Evolutionary conservation across 2,113 vertebrate genomes (phyloP), one percentile per base, ranked within the genome.

Genomic region (Rhegmatorhina hoffmannsi): DNA sequence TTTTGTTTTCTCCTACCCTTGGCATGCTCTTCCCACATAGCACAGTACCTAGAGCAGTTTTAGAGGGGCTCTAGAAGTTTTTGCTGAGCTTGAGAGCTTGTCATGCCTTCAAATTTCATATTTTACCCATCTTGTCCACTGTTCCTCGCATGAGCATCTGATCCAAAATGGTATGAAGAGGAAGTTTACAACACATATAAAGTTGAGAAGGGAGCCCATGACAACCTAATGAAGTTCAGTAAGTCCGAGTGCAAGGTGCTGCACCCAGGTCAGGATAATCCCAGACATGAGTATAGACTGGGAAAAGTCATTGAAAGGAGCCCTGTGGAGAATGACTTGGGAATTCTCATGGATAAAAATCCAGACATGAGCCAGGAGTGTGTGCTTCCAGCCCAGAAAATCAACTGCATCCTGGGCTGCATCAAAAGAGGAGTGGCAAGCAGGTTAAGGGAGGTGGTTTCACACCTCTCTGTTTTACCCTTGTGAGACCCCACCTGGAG

Each of bases 381-480:
- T 19, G 23, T 28, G 23, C 28, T 53, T n/a, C 60, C 28, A 62
- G 38, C 28, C 6, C 9, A 8, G 11, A 33, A 59, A 53, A 46
- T 13, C 17, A 46, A 10, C 9, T 0, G 0, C 33, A 24, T 62
- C 38, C 47, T 10, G 14, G 14, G 18, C 23, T 53, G 38, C 23
- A 38, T 29, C 38, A 50, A 62, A 36, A 69, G 8, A 15, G 1
- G 36, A 23, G 6, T 46, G 3, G 38, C n/a, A 40, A 47, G 75
- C n/a, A 52, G 24, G 24, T 17, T 8, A n/a, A 56, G 40, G 19
- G 19, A 63, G 4, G 5, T 55, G 40, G n/a, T 36, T 70, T 55
- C 8, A 20, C 9, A 24, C 47, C 0, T 50, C 6, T 68, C 29
- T 19, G 34, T 33, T 63, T 38, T 36, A 23, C 33, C 38, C 33